Evolutionary conservation across 2,113 vertebrate species (phyloP), one percentile per base, ranked within the genome.

Genomic region (Eublepharis macularius): DNA sequence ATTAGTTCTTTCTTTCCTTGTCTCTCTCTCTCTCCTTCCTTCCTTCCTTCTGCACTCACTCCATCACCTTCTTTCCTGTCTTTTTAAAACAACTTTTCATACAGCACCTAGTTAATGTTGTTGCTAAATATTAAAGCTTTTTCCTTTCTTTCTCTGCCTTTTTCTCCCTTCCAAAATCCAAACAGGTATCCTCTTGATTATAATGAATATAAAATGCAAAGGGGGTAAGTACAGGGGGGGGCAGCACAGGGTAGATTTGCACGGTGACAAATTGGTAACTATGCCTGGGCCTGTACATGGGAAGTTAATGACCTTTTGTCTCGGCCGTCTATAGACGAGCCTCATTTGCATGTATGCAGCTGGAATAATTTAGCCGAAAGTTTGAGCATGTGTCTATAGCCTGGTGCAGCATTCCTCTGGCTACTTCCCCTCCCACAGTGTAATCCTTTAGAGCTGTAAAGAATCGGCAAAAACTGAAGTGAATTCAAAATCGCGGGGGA

Each of bases 281-380:
- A 88, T 68, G 76, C 75, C 65, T 82, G 91, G 89, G 91, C 86
- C 47, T 91, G 87, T 90, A 90, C 94, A 95, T 93, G 95, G 93
- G 94, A 96, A 95, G 95, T 93, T 95, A 96, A 95, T 94, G 96
- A 95, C 95, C 95, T 93, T 94, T 92, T 93, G 94, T 92, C 93
- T 94, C 92, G 96, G 92, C 91, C 93, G 91, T 91, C 94, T 95
- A 90, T 91, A 95, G 95, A 94, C 91, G 8, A 94, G 88, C 89
- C 91, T 96, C 85, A 95, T 97, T 95, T 96, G 93, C 95, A 96
- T 95, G 94, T 39, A 92, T 95, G 94, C 94, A 79, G 87, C 93
- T 80, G 94, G 93, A 94, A 95, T 94, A 92, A 92, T 90, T 90
- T 90, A 45, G 76, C 86, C 89, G 89, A 86, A 91, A 92, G 92